A percentile compares a stretch with the other conserved stretches of the same genome.
Evolutionary conservation across 2,888 invertebrate genomes (phyloP).

Genomic region (Tetragnatha montana): DNA sequence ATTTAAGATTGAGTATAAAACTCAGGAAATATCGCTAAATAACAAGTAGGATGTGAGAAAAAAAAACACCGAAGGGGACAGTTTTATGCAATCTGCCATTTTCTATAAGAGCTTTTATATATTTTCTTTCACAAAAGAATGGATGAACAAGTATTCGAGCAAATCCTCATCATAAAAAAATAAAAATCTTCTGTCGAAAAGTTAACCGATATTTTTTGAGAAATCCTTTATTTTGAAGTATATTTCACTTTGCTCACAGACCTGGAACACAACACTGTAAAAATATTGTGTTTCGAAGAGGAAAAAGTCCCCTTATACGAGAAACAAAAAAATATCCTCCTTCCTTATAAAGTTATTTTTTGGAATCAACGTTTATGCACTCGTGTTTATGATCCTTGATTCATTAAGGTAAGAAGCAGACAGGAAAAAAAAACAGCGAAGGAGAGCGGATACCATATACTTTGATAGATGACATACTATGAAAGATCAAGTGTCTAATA

Average conservation of each 20-base stretch:
- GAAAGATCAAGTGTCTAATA: slow-evolving; percentile 27
- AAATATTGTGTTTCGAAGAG: not conserved
- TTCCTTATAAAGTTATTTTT: not conserved
- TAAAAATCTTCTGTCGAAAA: not conserved
- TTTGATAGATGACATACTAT: not conserved
- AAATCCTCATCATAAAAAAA: not conserved
- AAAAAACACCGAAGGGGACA: no score
- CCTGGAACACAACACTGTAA: not conserved
- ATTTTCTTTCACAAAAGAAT: not conserved
- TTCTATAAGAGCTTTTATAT: not conserved
- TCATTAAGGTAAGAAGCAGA: not conserved
- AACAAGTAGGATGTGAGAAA: no score
- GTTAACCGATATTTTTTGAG: not conserved
- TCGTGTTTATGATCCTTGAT: not conserved
- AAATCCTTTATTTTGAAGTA: slow-evolving; percentile 5
- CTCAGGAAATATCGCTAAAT: no score
- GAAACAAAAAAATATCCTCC: not conserved
- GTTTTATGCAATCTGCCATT: not conserved
- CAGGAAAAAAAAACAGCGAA: not conserved
- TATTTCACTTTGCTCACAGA: slow-evolving; percentile 8
- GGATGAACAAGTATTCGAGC: not conserved
- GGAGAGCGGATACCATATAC: not conserved
- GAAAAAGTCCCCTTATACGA: not conserved
- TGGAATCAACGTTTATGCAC: not conserved
- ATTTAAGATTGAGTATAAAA: no score